Conservation (phyloP, 2,888 invertebrate species). For the Dyspetes luteomarginatus region DNA sequence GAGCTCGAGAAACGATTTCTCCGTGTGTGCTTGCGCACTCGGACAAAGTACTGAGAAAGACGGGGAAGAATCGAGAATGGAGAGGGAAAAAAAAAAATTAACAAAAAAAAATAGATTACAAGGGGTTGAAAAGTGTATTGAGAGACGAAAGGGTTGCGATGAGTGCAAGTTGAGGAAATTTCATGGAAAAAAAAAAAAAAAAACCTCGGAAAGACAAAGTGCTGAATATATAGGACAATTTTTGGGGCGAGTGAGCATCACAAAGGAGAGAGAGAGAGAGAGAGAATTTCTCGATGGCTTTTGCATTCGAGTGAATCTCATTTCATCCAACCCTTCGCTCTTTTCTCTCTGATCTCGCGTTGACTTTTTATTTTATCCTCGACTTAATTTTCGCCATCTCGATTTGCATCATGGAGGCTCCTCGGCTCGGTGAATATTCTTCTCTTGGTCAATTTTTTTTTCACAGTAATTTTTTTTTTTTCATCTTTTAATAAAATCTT, state of each 20-base stretch:
- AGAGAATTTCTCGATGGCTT: slow-evolving; percentile 63
- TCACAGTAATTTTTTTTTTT: too few relatives aligned
- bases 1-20: slow-evolving; percentile 39
- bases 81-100: slow-evolving; percentile 29
- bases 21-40: slow-evolving; percentile 55
- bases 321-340: slow-evolving; percentile 38
- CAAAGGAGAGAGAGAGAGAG: slow-evolving; percentile 70
- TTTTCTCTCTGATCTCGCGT: slow-evolving; percentile 30
- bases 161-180: slow-evolving; percentile 64
- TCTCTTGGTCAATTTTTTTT: too few relatives aligned
- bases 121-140: slow-evolving; percentile 24
- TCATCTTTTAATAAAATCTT: too few relatives aligned
- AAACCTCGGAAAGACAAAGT: slow-evolving; percentile 71
- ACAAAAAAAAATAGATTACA: slow-evolving; percentile 55
- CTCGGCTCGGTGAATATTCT: too few relatives aligned
- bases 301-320: slow-evolving; percentile 67
- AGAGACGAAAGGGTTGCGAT: slow-evolving; percentile 30
- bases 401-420: too few relatives aligned
- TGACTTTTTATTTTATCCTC: slow-evolving; percentile 36
- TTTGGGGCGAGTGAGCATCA: too few relatives aligned
- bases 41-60: slow-evolving; percentile 66
- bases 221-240: too few relatives aligned
- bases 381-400: too few relatives aligned
- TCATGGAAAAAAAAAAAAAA: slow-evolving; percentile 65
- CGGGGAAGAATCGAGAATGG: slow-evolving; percentile 48